Conservation (phyloP, 2,797 vertebrate genomes). For the Muscicapa comitata region DNA sequence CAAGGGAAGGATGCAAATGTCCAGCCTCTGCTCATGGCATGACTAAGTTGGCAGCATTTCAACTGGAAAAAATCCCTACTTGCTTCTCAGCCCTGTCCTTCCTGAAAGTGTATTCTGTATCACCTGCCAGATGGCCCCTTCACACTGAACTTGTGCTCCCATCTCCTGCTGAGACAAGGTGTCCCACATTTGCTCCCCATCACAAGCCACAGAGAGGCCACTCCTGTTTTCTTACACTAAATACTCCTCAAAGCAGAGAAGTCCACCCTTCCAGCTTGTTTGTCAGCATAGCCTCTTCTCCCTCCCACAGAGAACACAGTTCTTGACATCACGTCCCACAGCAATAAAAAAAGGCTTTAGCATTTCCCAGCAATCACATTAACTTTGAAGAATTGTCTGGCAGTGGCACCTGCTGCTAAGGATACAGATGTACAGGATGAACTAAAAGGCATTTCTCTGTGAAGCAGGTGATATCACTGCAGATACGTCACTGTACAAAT, state of each 20-base stretch:
- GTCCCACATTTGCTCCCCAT: not conserved
- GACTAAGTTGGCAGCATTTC: not conserved
- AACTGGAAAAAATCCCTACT: not conserved
- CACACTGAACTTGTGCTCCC: not conserved
- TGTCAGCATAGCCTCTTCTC: not conserved
- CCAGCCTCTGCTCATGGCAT: not conserved
- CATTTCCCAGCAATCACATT: not conserved
- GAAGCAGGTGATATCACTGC: not conserved
- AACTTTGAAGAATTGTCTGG: constrained; percentile 42
- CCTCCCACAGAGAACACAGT: not conserved
- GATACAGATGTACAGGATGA: constrained; percentile 48
- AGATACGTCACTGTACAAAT: not conserved
- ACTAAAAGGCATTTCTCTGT: constrained; percentile 1
- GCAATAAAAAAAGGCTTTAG: not conserved
- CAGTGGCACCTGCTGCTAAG: constrained; percentile 63
- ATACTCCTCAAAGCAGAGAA: not conserved
- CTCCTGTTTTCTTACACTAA: not conserved
- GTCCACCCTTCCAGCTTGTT: not conserved
- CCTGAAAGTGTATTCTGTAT: not conserved
- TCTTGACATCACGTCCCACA: not conserved
- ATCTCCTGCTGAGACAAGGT: not conserved
- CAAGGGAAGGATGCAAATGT: not conserved
- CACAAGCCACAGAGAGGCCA: not conserved
- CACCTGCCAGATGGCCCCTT: not conserved
- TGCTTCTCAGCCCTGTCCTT: not conserved